phyloP scores from a whole-genome alignment of 2,888 invertebrate species.

The Agonopterix subpropinquella region DNA sequence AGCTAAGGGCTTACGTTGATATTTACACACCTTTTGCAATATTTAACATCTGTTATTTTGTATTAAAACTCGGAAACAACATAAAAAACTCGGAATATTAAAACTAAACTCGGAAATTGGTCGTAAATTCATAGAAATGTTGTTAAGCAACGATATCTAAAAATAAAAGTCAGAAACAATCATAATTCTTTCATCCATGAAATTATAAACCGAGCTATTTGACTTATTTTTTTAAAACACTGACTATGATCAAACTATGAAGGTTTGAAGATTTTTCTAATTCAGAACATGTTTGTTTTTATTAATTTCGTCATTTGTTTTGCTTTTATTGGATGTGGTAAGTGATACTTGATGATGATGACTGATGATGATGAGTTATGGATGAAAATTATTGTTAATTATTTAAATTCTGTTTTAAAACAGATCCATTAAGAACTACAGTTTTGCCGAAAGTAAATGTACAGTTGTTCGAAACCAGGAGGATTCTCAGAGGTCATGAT shows the following conservation, averaged over 20 bases:
- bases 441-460: not conserved
- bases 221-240: not conserved
- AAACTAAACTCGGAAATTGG: constrained; percentile 8
- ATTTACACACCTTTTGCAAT: no score
- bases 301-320: not conserved
- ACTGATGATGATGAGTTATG: not conserved
- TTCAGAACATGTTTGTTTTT: not conserved
- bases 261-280: no score
- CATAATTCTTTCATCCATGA: constrained; percentile 9
- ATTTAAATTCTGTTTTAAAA: not conserved
- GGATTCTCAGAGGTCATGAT: constrained; percentile 37
- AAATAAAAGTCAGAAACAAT: constrained; percentile 1
- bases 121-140: constrained; percentile 4
- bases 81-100: constrained; percentile 8
- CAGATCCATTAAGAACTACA: not conserved
- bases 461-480: constrained; percentile 20
- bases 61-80: constrained; percentile 4
- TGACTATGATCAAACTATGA: not conserved
- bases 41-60: no score
- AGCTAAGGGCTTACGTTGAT: no score
- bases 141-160: constrained; percentile 1
- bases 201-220: constrained; percentile 8
- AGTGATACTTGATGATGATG: not conserved
- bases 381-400: no score
- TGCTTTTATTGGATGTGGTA: not conserved